Evolutionary conservation across 2,888 invertebrate species (phyloP), one percentile per base, ranked within the genome.

Genomic region (Chalcis sispes): DNA sequence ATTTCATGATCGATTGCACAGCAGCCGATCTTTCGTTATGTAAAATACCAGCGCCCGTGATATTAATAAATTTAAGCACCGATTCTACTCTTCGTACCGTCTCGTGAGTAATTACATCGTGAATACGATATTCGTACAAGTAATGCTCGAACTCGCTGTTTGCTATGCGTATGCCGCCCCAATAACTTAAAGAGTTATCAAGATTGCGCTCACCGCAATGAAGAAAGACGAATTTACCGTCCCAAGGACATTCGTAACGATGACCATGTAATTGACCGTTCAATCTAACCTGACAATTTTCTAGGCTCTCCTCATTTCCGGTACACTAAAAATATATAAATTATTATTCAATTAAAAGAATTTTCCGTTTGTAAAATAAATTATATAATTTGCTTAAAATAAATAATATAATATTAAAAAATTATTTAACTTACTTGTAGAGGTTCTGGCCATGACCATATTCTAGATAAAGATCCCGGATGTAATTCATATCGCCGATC

Each of bases 141-240:
- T 94, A 93, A 87, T 96, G 95, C 87, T 98, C 98, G 86, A 97
- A 97, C 86, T 96, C 94, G 2, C 95, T 92, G 85, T 95, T 93
- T 0, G 97, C 94, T 86, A 98, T 98, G 77, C 98, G 91, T 78
- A 99, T 93, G 42, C 99, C 99, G 52, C 99, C 99, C 99, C 99
- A 99, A 85, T 97, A 96, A 61, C 95, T 93, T 72, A 92, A 90
- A 20, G 90, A 89, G 13, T 91, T 90, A 3, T 92, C 90, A 4
- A 94, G 89, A 85, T 94, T 94, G 83, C 93, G 90, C 71, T 90
- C 90, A 0, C 96, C 97, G 85, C 99, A 99, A 82, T 96, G 94
- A 18, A 99, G 93, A 85, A 98, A 99, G 0, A 99, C 96, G 85
- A 96, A 99, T 56, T 95, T 92, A 1, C 94, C 94, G 87, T 97